A percentile compares a stretch with the other conserved stretches of the same genome.
phyloP scores from a whole-genome alignment of 2,797 vertebrate genomes.

The Morelia viridis region DNA sequence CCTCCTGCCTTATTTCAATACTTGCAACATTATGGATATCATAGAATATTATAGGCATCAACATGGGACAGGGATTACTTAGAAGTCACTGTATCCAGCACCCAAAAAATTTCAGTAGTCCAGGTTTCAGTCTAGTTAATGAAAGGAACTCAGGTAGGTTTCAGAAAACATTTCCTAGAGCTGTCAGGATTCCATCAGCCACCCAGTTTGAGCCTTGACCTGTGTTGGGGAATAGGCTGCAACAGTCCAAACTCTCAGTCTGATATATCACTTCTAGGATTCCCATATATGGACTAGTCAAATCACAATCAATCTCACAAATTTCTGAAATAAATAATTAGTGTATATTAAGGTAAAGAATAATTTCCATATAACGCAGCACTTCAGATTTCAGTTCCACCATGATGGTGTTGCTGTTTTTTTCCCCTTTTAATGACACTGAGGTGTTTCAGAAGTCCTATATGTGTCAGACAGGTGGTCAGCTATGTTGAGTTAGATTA shows the following conservation, averaged over 20 bases:
- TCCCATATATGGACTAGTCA: background rate
- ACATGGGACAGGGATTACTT: background rate
- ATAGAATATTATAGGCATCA: background rate
- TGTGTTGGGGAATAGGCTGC: background rate
- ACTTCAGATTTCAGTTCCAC: background rate
- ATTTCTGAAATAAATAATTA: background rate
- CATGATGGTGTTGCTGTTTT: background rate
- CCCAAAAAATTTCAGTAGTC: background rate
- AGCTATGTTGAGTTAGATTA: background rate
- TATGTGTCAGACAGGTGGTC: background rate
- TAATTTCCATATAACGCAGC: background rate
- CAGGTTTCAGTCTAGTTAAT: background rate
- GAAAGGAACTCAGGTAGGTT: background rate
- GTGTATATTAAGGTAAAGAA: background rate
- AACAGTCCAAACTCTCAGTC: background rate
- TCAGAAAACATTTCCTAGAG: background rate
- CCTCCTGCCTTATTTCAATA: background rate
- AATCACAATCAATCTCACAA: background rate
- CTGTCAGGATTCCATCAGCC: background rate
- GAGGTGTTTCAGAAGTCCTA: constrained; percentile 18
- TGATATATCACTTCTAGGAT: background rate
- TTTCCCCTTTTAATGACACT: background rate
- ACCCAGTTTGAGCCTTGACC: background rate
- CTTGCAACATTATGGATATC: background rate
- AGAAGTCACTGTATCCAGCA: background rate